Percentiles rank a stretch among this genome's conserved stretches.
Evolutionary conservation across 2,888 invertebrate species (phyloP).

Genomic region (Dastarcus helophoroides): DNA sequence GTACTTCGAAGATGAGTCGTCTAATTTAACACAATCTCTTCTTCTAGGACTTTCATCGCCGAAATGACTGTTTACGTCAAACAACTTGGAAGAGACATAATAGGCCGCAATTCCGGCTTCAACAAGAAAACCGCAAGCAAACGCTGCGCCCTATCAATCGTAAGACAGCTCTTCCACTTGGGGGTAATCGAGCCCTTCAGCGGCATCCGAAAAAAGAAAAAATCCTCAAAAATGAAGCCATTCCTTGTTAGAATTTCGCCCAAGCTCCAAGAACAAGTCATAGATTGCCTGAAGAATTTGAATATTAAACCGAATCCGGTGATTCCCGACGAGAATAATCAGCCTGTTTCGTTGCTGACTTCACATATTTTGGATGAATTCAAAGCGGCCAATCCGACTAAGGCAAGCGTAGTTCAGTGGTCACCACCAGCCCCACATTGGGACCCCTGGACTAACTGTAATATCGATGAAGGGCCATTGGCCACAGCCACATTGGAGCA

Average conservation of each 20-base stretch:
- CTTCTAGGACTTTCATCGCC: conserved; percentile 81
- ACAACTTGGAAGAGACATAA: conserved; percentile 66
- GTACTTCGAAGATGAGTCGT: no score
- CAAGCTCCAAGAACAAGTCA: conserved; percentile 51
- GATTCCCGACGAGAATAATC: conserved; percentile 14
- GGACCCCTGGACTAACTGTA: conserved; percentile 95
- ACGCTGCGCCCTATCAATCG: conserved; percentile 89
- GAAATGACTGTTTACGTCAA: conserved; percentile 83
- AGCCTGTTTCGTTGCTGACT: conserved; percentile 41
- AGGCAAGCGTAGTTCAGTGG: conserved; percentile 85
- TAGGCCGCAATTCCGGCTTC: conserved; percentile 86
- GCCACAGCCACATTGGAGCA: conserved; percentile 55
- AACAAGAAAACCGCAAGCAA: conserved; percentile 96
- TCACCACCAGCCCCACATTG: conserved; percentile 92
- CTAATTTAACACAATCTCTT: not conserved
- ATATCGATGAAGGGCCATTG: conserved; percentile 88
- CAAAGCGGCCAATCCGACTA: conserved; percentile 47
- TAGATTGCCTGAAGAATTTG: conserved; percentile 33
- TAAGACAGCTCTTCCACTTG: conserved; percentile 88
- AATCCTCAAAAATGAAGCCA: conserved; percentile 62
- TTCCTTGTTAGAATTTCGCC: conserved; percentile 68
- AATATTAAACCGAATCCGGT: conserved; percentile 28
- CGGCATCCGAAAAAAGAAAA: conserved; percentile 66
- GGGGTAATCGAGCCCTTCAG: conserved; percentile 84
- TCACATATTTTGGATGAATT: conserved; percentile 47